These are phyloP conservation scores for Acronicta psi DNA, from an alignment of 2,888 invertebrate genomes.

Conservation along the genomic window DNA sequence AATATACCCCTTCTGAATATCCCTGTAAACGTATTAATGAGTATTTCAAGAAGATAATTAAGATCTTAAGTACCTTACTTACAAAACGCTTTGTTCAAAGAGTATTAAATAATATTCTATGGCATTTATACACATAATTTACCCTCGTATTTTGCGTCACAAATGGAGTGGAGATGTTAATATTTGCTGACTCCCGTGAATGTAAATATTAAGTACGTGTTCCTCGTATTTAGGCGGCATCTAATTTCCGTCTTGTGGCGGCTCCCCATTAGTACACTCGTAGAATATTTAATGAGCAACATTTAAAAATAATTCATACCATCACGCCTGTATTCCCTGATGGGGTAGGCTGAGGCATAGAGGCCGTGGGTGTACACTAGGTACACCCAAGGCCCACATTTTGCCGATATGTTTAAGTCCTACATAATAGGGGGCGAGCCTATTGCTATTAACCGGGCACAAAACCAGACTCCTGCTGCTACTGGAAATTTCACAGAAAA, in stretches of 20 bases:
- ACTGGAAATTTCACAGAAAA: no score
- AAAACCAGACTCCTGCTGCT: no score
- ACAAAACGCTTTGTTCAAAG: background rate
- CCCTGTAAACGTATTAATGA: background rate
- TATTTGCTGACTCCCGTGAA: slow-evolving; percentile 34
- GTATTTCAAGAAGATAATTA: background rate
- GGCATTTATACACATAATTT: background rate
- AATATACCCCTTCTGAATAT: no score
- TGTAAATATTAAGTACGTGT: slow-evolving; percentile 44
- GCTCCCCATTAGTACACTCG: slow-evolving; percentile 8
- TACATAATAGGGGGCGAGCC: no score
- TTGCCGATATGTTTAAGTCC: no score
- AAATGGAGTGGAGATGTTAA: slow-evolving; percentile 18
- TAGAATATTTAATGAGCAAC: slow-evolving; percentile 41
- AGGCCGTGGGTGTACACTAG: no score
- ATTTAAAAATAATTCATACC: slow-evolving; percentile 29
- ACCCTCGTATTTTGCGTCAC: slow-evolving; percentile 5
- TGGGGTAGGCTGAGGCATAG: no score
- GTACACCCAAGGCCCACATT: no score
- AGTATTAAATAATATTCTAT: background rate
- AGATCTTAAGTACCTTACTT: background rate
- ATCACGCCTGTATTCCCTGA: no score
- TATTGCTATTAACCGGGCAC: no score
- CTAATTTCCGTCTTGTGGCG: slow-evolving; percentile 42
- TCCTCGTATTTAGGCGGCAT: slow-evolving; percentile 20